Base-by-base conservation (phyloP, 2,113 vertebrate genomes). In the Catharus bicknelli region DNA sequence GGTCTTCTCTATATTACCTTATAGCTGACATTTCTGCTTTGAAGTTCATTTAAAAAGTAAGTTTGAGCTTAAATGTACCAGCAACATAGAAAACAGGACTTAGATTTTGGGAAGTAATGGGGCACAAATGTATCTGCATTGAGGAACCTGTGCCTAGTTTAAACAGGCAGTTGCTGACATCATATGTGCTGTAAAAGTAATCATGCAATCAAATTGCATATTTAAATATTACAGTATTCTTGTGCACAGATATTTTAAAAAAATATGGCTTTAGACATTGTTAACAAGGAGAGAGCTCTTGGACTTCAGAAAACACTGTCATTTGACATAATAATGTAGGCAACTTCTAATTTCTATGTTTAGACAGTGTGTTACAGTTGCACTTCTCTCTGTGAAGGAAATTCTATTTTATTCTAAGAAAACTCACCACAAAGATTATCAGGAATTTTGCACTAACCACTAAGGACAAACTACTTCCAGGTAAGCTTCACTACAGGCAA, bases 11-110 rank as follows among this genome's bases (percentile, higher is more conserved):
- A 1, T 53, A 53, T 43, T 73, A 88, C 54, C 58, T 88, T 23
- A 20, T 5, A 90, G 88, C n/a, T 54, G 86, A 83, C 36, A 90
- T 80, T 93, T 96, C 87, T 92, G 92, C 61, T 87, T 89, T 93
- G 66, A 86, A 90, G 67, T 40, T 88, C 40, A 23, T 42, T 87
- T 62, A 75, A 82, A 87, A 73, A 81, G 2, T 66, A 72, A 62
- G 43, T 70, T 32, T 76, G 43, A 92, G 22, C 22, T 94, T 79
- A 48, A 74, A 55, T 32, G 23, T 58, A 83, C 13, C 70, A 79
- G 62, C 47, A 77, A 55, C 32, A 54, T 1, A 85, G 66, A 83
- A 76, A 86, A 18, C 9, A 83, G n/a, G 48, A 54, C 51, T 36
- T 50, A 76, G 34, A 66, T 79, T 90, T 67, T 69, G 32, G 30